Evolutionary conservation across 2,113 vertebrate species (phyloP), one percentile per base, ranked within the genome.

Genomic region (Erpornis zantholeuca): DNA sequence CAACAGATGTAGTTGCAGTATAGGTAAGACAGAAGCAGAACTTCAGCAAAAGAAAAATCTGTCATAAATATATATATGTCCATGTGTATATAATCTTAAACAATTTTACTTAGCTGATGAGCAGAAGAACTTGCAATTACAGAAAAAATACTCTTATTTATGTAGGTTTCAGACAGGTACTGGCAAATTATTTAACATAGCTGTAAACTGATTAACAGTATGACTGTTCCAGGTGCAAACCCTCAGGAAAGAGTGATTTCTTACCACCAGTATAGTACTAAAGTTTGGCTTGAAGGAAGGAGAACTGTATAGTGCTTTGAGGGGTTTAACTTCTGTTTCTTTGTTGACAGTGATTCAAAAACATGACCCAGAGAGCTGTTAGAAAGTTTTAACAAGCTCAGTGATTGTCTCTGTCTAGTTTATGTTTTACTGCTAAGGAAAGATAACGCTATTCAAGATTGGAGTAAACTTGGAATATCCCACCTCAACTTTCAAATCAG

Each of bases 381-480:
- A 77, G 56, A 49, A 82, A 96, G 68, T 80, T 95, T 87, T 90
- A 66, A 72, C 90, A 82, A 94, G 86, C 75, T 92, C 44, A 60
- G 53, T 22, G 64, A 85, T 59, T 68, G 85, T 82, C 35, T 80
- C 50, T 3, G 19, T 82, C 60, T 57, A 45, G 60, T 49, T 82
- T 72, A 56, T 10, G 2, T 60, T 77, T 81, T 70, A 78, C 85
- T 93, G 28, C 49, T 78, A 35, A 63, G 29, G 38, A 59, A 59
- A 77, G 54, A 81, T 80, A 69, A 65, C 12, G 5, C 70, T 83
- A 29, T 61, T 91, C 40, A 25, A 54, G 36, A 14, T 12, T 23
- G 24, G 27, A 59, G 7, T 64, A 85, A 91, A 59, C 29, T 44
- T 45, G 8, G 36, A 77, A 20, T 73, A 64, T 31, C 35, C 22